These are phyloP conservation scores for Parasteatoda tepidariorum DNA, from an alignment of 1,140 invertebrate species.

Conservation along the genomic window DNA sequence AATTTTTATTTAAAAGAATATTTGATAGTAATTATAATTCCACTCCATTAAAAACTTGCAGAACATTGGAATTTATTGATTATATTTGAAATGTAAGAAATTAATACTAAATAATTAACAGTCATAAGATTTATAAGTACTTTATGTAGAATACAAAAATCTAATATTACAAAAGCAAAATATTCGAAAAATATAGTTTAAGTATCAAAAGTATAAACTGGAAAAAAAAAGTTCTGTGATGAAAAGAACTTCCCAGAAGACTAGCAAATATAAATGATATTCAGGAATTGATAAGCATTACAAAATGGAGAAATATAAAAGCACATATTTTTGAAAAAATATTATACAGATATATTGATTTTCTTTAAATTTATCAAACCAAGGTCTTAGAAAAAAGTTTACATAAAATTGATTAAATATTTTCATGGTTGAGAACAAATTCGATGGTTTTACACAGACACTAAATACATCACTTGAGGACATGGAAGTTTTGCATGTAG, in stretches of 20 bases:
- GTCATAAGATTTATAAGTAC: background rate
- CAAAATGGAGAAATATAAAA: background rate
- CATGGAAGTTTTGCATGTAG: slow-evolving; percentile 6
- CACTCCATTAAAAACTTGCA: too few species aligned
- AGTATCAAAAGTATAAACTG: slow-evolving; percentile 48
- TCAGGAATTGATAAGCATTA: background rate
- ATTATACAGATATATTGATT: background rate
- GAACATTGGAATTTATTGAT: too few species aligned
- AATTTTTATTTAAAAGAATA: too few species aligned
- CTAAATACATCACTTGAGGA: slow-evolving; percentile 18
- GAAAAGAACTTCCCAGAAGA: background rate
- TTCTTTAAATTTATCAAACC: background rate
- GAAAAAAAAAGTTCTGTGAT: slow-evolving; percentile 10
- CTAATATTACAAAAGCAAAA: slow-evolving; percentile 34
- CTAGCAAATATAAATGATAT: background rate
- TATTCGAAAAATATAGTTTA: slow-evolving; percentile 25
- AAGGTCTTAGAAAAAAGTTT: background rate
- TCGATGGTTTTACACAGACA: slow-evolving; percentile 17
- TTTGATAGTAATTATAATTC: too few species aligned
- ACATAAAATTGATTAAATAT: background rate
- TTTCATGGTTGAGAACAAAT: background rate
- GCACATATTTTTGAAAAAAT: background rate
- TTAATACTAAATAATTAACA: background rate
- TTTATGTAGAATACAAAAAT: slow-evolving; percentile 30
- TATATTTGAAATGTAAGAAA: background rate